Conservation (phyloP, 2,797 vertebrate species). For the Xiphophorus birchmanni region DNA sequence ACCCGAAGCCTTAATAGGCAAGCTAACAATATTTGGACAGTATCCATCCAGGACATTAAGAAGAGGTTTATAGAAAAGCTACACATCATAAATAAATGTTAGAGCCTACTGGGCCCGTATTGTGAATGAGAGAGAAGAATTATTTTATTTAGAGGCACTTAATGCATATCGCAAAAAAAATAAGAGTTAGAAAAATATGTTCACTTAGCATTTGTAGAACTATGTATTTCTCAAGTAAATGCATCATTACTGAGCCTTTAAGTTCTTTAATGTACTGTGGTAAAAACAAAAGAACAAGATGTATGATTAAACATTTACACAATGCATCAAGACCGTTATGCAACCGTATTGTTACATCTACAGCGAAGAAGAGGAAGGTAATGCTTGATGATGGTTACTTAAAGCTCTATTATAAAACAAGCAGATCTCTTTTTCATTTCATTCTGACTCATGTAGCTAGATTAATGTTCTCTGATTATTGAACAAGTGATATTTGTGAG, state of each 20-base stretch:
- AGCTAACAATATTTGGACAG: constrained; percentile 30
- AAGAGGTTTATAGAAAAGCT: constrained; percentile 25
- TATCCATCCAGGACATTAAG: constrained; percentile 28
- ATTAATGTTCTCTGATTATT: not conserved
- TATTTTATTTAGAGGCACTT: constrained; percentile 4
- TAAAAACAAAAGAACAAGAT: constrained; percentile 7
- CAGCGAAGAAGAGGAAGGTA: not conserved
- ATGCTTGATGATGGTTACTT: not conserved
- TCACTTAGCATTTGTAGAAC: constrained; percentile 13
- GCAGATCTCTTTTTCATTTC: not conserved
- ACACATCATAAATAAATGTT: constrained; percentile 34
- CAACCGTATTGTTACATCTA: not conserved
- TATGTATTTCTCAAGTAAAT: constrained; percentile 2
- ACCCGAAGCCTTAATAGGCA: constrained; percentile 24
- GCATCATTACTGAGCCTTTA: constrained; percentile 15
- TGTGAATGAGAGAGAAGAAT: constrained; percentile 24
- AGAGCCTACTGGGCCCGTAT: constrained; percentile 29
- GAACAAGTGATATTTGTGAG: not conserved
- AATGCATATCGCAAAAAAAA: constrained; percentile 8
- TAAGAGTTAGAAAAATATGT: constrained; percentile 2
- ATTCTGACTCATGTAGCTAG: not conserved
- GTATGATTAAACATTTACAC: constrained; percentile 2
- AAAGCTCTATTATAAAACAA: not conserved
- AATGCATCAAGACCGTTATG: constrained; percentile 4
- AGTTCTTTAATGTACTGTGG: constrained; percentile 14